phyloP scores from a whole-genome alignment of 2,113 vertebrate genomes.

The Cyphomyrus plagiostoma region DNA sequence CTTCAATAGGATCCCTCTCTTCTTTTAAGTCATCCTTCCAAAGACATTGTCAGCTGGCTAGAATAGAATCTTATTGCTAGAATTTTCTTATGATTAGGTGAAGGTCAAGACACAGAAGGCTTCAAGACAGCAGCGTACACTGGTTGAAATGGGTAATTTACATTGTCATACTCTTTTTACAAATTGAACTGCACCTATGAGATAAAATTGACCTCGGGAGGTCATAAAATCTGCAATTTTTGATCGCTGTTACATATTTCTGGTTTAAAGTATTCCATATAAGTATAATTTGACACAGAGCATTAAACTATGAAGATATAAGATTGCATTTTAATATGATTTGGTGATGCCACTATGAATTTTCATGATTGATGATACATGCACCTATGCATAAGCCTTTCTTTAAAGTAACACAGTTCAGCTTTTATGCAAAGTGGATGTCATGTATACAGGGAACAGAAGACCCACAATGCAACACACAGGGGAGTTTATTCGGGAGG shows the following conservation, averaged over 20 bases:
- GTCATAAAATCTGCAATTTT: background rate
- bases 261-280: background rate
- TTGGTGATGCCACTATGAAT: background rate
- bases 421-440: background rate
- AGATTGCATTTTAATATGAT: background rate
- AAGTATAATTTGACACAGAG: background rate
- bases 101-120: background rate
- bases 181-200: background rate
- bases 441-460: background rate
- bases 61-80: background rate
- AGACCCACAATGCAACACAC: too few relatives aligned
- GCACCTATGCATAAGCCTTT: background rate
- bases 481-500: too few relatives aligned
- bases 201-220: background rate
- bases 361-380: background rate
- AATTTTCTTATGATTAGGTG: background rate
- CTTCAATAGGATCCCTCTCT: background rate
- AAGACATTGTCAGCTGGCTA: background rate
- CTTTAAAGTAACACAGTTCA: background rate
- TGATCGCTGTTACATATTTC: background rate
- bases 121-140: background rate
- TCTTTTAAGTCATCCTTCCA: background rate
- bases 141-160: background rate
- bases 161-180: background rate
- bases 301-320: background rate